Evolutionary conservation across 2,797 vertebrate species (phyloP), one percentile per base, ranked within the genome.

Genomic region (Nannoperca obscura): DNA sequence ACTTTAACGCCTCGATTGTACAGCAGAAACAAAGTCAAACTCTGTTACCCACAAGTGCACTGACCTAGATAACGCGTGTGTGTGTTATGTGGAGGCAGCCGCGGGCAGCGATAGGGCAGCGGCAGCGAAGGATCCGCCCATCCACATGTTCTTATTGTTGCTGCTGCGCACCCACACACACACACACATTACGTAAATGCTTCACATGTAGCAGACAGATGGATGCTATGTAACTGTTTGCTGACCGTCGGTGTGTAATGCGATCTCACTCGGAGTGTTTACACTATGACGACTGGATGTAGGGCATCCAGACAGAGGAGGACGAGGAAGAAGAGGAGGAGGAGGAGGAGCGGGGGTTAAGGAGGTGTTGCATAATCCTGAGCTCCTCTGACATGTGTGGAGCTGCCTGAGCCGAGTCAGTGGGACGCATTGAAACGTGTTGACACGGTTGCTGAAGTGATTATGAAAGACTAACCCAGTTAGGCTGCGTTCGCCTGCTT

Each of bases 381-480:
- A 72, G 64, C 74, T 77, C 22, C 76, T 24, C 76, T 77, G 80
- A 86, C 89, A 88, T 92, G 90, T 90, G 89, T 15, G 71, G 61
- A 30, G 82, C 79, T 22, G 62, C 76, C 80, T 68, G 76, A 84
- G 74, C 66, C 38, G 5, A 88, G 87, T 83, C 86, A 85, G 82
- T 78, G 58, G 86, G 85, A 55, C 74, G 46, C 71, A 8, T 11
- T 6, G 40, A 69, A 90, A 82, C 66, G 70, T 83, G 90, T 76
- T 81, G 86, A 90, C 85, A 82, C 80, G 2, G 57, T 91, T 90
- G 75, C 58, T 0, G 11, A 60, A 74, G 83, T 0, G n/a, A 52
- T 90, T 89, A 90, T 42, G 64, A 91, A 86, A 85, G 79, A 58
- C 55, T 85, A 82, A 89, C 91, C 85, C 73, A 80, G 61, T 89